phyloP scores from a whole-genome alignment of 2,797 vertebrate species.

The Eidolon dupreanum region DNA sequence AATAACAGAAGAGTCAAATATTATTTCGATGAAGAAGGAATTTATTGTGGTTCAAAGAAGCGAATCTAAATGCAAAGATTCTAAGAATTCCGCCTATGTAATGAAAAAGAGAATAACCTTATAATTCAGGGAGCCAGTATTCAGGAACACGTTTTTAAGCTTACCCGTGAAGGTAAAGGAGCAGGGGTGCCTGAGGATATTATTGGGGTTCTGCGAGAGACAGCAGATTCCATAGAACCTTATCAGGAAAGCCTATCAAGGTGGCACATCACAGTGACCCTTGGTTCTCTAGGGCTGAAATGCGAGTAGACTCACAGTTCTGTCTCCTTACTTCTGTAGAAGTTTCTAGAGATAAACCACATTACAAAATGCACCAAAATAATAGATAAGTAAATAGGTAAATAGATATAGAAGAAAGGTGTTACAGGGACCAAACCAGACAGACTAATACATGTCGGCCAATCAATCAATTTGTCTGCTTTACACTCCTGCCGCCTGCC shows the following conservation, averaged over 20 bases:
- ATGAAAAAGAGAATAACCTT: not conserved
- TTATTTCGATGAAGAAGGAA: slow-evolving; percentile 24
- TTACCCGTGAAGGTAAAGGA: not conserved
- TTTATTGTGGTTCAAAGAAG: not conserved
- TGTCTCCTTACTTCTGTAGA: not conserved
- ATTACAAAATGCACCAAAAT: not conserved
- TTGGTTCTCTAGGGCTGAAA: not conserved
- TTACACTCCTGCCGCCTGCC: not conserved
- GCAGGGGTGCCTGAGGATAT: not conserved
- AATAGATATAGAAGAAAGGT: not conserved
- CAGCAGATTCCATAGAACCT: not conserved
- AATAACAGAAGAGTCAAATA: not conserved
- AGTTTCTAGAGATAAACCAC: not conserved
- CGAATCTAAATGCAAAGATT: slow-evolving; percentile 28
- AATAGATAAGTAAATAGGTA: not conserved
- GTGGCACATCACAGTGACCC: rapidly evolving
- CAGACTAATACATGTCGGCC: not conserved
- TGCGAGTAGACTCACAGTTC: not conserved
- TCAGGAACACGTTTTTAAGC: not conserved
- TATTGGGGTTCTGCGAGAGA: not conserved
- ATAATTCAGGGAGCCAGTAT: not conserved
- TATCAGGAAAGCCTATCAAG: not conserved
- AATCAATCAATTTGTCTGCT: not conserved
- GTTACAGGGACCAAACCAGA: not conserved
- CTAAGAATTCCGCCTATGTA: not conserved